Conservation (phyloP, 92 coral and sea anemone genomes). For the Parazoanthus darwini region DNA sequence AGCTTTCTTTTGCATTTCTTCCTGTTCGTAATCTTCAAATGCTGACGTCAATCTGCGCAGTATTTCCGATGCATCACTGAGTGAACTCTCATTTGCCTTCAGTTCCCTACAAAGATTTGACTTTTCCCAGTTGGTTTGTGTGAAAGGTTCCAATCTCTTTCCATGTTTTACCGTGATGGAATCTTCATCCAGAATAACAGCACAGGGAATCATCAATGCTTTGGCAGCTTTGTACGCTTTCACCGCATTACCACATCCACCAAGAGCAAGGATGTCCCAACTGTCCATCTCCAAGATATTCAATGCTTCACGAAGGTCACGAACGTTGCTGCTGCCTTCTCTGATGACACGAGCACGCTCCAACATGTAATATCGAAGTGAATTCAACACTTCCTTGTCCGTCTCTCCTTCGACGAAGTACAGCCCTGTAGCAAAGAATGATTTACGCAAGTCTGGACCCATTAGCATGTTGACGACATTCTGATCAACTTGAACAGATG, state of each 20-base stretch:
- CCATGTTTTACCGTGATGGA: conserved; percentile 17
- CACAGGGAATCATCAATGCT: conserved; percentile 25
- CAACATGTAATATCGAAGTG: conserved; percentile 22
- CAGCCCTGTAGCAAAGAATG: conserved; percentile 24
- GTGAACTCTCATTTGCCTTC: neutral
- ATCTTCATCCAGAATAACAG: conserved; percentile 33
- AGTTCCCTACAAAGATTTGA: conserved; percentile 13
- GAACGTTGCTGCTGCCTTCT: neutral
- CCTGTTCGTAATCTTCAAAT: neutral
- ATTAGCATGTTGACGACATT: conserved; percentile 8
- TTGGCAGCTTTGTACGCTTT: conserved; percentile 43
- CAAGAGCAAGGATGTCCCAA: conserved; percentile 38
- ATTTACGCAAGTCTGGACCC: conserved; percentile 19
- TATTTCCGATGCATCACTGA: neutral
- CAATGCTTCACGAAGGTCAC: conserved; percentile 12
- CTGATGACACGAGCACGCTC: neutral
- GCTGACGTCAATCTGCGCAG: neutral
- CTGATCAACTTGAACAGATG: neutral
- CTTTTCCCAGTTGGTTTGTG: conserved; percentile 29
- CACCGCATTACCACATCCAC: conserved; percentile 31
- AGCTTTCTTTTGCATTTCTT: neutral
- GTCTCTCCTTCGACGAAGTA: conserved; percentile 43
- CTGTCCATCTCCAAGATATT: conserved; percentile 24
- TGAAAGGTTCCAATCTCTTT: conserved; percentile 2
- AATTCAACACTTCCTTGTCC: conserved; percentile 26